Evolutionary conservation across 2,113 vertebrate genomes (phyloP).

Genomic region (Equus quagga): DNA sequence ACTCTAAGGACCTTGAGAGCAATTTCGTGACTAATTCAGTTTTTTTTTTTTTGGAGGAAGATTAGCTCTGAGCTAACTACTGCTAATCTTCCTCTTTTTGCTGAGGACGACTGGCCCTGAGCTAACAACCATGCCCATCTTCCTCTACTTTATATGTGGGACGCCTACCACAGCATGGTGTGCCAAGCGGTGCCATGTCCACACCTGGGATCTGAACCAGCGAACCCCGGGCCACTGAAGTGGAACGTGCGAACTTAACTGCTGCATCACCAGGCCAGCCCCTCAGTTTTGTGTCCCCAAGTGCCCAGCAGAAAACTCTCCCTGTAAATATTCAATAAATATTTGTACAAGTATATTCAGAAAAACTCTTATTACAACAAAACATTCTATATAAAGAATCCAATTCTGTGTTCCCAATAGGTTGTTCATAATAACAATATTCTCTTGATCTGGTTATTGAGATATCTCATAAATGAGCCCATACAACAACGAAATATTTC

Average conservation of each 20-base stretch:
- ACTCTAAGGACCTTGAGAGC: background rate
- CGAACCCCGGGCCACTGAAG: too few relatives aligned
- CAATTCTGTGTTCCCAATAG: background rate
- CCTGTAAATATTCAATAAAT: conserved; percentile 29
- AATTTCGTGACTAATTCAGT: background rate
- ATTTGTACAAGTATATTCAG: background rate
- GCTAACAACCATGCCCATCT: too few relatives aligned
- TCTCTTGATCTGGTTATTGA: background rate
- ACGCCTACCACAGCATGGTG: too few relatives aligned
- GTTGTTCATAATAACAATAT: background rate
- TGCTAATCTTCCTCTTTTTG: too few relatives aligned
- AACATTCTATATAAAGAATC: background rate
- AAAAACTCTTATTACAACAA: conserved; percentile 20
- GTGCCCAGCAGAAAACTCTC: background rate
- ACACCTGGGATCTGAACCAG: too few relatives aligned
- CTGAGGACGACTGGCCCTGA: too few relatives aligned
- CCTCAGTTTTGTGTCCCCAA: background rate
- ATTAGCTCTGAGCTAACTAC: too few relatives aligned
- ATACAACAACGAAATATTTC: background rate
- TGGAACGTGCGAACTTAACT: too few relatives aligned
- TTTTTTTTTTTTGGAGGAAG: background rate
- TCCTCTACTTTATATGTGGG: too few relatives aligned
- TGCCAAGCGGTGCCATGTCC: too few relatives aligned
- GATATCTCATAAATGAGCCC: background rate
- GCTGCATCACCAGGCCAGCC: too few relatives aligned